A percentile compares a stretch with the other conserved stretches of the same genome.
These are phyloP conservation scores for Hydrozoanthus tunicans DNA, from an alignment of 64 coral and sea anemone species.

Conservation along the genomic window DNA sequence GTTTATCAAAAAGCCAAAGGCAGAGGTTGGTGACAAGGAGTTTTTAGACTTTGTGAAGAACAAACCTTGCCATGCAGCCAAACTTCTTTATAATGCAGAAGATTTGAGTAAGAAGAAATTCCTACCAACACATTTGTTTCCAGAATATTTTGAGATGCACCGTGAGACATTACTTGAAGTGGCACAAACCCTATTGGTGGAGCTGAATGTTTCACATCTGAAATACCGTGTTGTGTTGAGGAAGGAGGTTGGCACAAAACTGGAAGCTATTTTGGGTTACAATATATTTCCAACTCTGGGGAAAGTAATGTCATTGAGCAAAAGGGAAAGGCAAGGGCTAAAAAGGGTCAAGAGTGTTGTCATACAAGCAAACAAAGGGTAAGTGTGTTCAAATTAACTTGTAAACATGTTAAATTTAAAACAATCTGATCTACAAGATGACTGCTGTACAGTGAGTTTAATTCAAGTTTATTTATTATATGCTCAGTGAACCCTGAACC, in stretches of 20 bases:
- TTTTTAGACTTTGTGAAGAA: slow-evolving; percentile 46
- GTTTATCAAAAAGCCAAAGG: slow-evolving; percentile 28
- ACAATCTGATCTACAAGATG: not conserved
- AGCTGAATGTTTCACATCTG: slow-evolving; percentile 17
- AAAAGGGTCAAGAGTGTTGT: not conserved
- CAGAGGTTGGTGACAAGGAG: slow-evolving; percentile 1
- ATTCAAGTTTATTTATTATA: too few relatives aligned
- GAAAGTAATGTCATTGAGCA: not conserved
- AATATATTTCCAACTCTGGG: slow-evolving; percentile 46
- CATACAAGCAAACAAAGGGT: not conserved
- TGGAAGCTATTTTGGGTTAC: slow-evolving; percentile 36
- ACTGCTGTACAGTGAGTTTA: not conserved
- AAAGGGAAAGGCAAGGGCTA: not conserved
- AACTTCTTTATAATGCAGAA: slow-evolving; percentile 35
- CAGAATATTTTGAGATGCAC: slow-evolving; percentile 27
- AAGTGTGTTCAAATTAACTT: not conserved
- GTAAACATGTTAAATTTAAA: not conserved
- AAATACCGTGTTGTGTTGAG: slow-evolving; percentile 29
- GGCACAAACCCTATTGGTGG: not conserved
- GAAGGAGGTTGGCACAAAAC: slow-evolving; percentile 41
- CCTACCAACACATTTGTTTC: slow-evolving; percentile 39
- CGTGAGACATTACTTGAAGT: not conserved
- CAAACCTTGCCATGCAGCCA: slow-evolving; percentile 11
- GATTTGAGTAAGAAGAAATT: slow-evolving; percentile 43
- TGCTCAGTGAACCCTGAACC: too few relatives aligned